Evolutionary conservation across 2,113 vertebrate species (phyloP).

Genomic region (Pleuronectes platessa): DNA sequence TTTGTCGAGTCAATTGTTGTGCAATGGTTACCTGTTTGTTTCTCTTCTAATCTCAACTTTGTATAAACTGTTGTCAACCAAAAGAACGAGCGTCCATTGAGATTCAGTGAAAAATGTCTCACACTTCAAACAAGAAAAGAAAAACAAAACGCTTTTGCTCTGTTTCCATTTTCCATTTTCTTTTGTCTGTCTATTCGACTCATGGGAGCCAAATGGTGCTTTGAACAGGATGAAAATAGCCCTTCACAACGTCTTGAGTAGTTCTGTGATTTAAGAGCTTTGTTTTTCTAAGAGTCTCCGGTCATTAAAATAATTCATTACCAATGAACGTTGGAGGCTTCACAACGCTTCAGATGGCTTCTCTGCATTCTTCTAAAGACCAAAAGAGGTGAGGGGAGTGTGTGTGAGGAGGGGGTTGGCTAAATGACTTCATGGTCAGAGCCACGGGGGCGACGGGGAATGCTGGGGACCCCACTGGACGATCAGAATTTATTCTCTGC

Average conservation of each 20-base stretch:
- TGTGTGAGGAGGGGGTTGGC: slow-evolving; percentile 35
- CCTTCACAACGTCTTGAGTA: slow-evolving; percentile 68
- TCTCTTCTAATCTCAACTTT: background rate
- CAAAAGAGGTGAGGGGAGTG: slow-evolving; percentile 71
- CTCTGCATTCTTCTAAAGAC: slow-evolving; percentile 73
- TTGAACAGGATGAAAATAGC: slow-evolving; percentile 61
- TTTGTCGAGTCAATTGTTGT: background rate
- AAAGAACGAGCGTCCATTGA: too few species aligned
- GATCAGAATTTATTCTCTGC: slow-evolving; percentile 89
- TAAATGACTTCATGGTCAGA: slow-evolving; percentile 87
- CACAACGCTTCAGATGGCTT: slow-evolving; percentile 84
- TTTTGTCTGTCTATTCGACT: slow-evolving; percentile 54
- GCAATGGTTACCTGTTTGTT: background rate
- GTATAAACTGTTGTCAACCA: background rate
- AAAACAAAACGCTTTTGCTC: background rate
- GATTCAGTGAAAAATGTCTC: background rate
- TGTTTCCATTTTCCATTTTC: slow-evolving; percentile 28
- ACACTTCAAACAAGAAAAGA: background rate
- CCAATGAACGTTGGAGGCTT: slow-evolving; percentile 79
- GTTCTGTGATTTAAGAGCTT: slow-evolving; percentile 83
- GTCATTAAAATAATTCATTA: slow-evolving; percentile 87
- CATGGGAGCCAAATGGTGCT: slow-evolving; percentile 60
- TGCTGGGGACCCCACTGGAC: slow-evolving; percentile 73
- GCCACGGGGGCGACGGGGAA: slow-evolving; percentile 83
- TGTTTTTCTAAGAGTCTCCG: slow-evolving; percentile 80